Percentiles rank a stretch among this genome's conserved stretches.
These are phyloP conservation scores for Neoaliturus tenellus DNA, from an alignment of 2,888 invertebrate genomes.

Conservation along the genomic window DNA sequence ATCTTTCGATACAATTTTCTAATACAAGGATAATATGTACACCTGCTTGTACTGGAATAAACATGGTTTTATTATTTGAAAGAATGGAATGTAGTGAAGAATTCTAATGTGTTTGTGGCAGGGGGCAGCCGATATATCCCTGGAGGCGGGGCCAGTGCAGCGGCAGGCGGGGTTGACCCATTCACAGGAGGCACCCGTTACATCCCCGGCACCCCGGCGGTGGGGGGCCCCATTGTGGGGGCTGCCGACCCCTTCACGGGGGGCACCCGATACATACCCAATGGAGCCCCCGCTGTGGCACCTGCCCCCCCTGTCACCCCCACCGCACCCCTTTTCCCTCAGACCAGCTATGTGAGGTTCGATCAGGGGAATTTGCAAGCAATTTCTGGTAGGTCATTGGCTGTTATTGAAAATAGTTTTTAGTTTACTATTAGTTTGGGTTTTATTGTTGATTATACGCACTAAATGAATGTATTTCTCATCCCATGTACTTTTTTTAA, in stretches of 20 bases:
- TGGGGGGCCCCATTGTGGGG: constrained; percentile 1
- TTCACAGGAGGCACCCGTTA: constrained; percentile 71
- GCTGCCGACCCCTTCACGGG: constrained; percentile 74
- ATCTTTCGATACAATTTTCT: no score
- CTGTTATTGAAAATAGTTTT: no score
- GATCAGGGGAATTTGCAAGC: constrained; percentile 86
- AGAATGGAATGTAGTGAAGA: no score
- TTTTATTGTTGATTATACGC: no score
- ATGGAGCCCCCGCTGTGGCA: constrained; percentile 19
- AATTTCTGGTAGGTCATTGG: constrained; percentile 75
- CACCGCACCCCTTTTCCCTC: constrained; percentile 73
- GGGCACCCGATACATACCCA: constrained; percentile 63
- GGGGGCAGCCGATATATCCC: constrained; percentile 84
- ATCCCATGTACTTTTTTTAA: no score
- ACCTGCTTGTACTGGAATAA: no score
- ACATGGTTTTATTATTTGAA: no score
- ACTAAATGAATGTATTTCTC: no score
- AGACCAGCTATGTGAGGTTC: constrained; percentile 79
- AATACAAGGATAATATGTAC: no score
- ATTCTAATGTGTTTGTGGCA: no score
- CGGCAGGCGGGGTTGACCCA: constrained; percentile 70
- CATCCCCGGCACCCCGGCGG: constrained; percentile 57
- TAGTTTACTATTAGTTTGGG: no score
- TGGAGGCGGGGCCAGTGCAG: constrained; percentile 69
- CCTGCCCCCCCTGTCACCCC: constrained; percentile 64